Conservation (phyloP, 1,140 invertebrate species). For the Hypsibius dujardini region DNA sequence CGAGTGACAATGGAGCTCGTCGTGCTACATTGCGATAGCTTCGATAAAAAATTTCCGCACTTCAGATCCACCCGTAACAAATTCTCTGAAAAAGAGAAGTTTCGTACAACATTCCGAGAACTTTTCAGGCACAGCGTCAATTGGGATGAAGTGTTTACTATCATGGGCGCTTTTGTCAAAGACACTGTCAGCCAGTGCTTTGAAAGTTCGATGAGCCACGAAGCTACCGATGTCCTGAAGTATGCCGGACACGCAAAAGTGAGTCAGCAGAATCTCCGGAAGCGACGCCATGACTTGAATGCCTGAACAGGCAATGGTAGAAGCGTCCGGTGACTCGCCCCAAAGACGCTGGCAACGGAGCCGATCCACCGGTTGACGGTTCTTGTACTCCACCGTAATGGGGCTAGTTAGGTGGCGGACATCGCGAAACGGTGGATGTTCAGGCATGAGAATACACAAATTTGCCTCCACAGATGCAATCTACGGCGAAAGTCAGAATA, state of each 20-base stretch:
- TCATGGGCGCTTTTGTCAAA: not conserved
- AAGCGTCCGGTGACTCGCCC: not conserved
- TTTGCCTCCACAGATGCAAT: not conserved
- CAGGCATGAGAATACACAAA: not conserved
- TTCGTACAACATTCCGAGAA: too few relatives aligned
- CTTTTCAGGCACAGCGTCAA: too few relatives aligned
- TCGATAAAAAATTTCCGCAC: not conserved
- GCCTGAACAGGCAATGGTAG: not conserved
- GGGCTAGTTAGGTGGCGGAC: not conserved
- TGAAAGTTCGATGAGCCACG: not conserved
- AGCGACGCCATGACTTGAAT: not conserved
- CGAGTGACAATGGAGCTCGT: too few relatives aligned
- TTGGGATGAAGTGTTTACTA: not conserved
- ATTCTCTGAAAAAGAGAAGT: conserved; percentile 5
- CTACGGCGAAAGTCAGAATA: not conserved
- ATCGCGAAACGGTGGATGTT: not conserved
- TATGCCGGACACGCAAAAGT: not conserved
- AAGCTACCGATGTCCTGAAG: not conserved
- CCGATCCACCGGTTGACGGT: not conserved
- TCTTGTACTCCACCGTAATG: not conserved
- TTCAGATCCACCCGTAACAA: not conserved
- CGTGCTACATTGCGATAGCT: not conserved
- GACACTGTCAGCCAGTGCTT: not conserved
- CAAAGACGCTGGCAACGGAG: not conserved
- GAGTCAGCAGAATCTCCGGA: not conserved